Conservation (phyloP, 1,140 invertebrate species). For the Drosophila suzukii region DNA sequence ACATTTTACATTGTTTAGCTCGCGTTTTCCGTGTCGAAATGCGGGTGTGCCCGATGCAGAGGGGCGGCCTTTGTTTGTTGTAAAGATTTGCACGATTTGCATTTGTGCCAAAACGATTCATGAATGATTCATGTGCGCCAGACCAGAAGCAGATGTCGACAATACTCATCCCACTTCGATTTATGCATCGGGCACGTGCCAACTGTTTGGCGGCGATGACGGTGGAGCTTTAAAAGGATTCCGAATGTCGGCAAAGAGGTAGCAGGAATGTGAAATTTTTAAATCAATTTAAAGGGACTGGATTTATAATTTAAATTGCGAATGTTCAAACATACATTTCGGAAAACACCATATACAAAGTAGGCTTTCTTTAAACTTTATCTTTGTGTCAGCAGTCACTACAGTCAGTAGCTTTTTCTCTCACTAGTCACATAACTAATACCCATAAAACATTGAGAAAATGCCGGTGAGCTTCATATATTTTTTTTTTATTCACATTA, state of each 20-base stretch:
- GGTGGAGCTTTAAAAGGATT: slow-evolving; percentile 37
- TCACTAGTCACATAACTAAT: neutral
- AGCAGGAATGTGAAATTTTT: neutral
- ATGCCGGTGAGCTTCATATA: neutral
- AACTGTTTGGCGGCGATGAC: slow-evolving; percentile 20
- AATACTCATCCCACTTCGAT: slow-evolving; percentile 64
- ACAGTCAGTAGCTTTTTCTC: neutral
- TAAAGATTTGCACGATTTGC: slow-evolving; percentile 78
- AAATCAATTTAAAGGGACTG: slow-evolving; percentile 4
- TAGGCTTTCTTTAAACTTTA: neutral
- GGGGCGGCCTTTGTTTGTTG: slow-evolving; percentile 64
- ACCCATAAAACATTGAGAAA: neutral
- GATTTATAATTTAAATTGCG: neutral
- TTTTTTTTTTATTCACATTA: neutral
- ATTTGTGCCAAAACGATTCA: slow-evolving; percentile 77
- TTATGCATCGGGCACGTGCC: slow-evolving; percentile 49
- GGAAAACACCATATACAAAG: neutral
- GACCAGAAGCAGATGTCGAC: slow-evolving; percentile 68
- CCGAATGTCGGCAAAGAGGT: neutral
- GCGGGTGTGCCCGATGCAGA: slow-evolving; percentile 16
- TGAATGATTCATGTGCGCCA: slow-evolving; percentile 75
- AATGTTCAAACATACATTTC: neutral
- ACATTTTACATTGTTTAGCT: slow-evolving; percentile 80
- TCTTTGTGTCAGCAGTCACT: neutral
- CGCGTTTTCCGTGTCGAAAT: slow-evolving; percentile 47